Evolutionary conservation across 2,113 vertebrate species (phyloP).

Genomic region (Leptodactylus fuscus): DNA sequence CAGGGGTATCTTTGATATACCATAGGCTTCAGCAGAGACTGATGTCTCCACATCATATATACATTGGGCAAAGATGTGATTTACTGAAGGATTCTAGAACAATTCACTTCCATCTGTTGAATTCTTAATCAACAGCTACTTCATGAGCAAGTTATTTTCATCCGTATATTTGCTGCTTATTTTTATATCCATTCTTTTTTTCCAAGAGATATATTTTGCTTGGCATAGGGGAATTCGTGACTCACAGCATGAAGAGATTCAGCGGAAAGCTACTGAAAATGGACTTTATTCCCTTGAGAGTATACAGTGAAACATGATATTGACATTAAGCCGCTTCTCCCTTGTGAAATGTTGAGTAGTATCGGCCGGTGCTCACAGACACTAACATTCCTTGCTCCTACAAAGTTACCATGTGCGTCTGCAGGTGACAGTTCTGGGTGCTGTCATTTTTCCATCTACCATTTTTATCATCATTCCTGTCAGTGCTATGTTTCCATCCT

Average conservation of each 20-base stretch:
- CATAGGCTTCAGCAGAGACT: too few species aligned
- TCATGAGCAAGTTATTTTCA: constrained; percentile 75
- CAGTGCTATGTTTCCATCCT: constrained; percentile 16
- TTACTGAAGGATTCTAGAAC: neutral
- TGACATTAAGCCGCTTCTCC: constrained; percentile 43
- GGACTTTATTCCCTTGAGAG: constrained; percentile 76
- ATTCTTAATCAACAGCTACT: constrained; percentile 76
- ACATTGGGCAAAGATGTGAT: neutral
- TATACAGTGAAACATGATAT: constrained; percentile 48
- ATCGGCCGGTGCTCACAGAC: neutral
- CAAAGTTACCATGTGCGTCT: neutral
- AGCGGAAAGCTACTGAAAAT: constrained; percentile 84
- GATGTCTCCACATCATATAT: too few species aligned
- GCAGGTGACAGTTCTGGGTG: neutral
- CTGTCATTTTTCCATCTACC: constrained; percentile 30
- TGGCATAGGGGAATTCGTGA: constrained; percentile 79
- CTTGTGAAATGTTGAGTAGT: constrained; percentile 13
- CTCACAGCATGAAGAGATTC: constrained; percentile 81
- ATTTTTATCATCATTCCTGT: constrained; percentile 30
- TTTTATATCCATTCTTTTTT: constrained; percentile 80
- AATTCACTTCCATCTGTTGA: constrained; percentile 53
- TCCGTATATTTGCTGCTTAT: constrained; percentile 78
- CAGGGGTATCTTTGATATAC: neutral
- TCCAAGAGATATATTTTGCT: constrained; percentile 83
- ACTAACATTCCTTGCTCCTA: neutral